Evolutionary conservation across 2,888 invertebrate genomes (phyloP), one percentile per base, ranked within the genome.

Genomic region (Herminia tarsipennalis): DNA sequence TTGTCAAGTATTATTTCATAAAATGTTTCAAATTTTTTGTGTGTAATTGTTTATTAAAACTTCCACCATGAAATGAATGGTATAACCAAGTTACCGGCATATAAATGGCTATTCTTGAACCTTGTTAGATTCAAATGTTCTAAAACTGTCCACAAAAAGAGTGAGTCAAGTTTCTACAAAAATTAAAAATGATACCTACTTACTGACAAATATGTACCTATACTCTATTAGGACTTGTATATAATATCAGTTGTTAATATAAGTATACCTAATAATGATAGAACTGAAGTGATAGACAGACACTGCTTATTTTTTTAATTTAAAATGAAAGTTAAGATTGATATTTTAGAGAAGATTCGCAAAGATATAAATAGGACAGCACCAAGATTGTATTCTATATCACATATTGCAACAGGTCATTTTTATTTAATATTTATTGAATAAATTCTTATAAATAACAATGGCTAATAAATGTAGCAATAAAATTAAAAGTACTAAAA

Each of bases 41-140:
- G 27, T 44, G 38, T 30, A 54, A 42, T 47, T 39, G 24, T 35
- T 14, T 30, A 37, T 43, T 21, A 39, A 48, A 29, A 44, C 49
- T 49, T 48, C 70, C 73, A 80, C 24, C 69, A 81, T 80, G 80
- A 81, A 73, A 81, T 81, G 81, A 70, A 65, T 73, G 75, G 53
- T 74, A 73, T 73, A 70, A 63, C 67, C 20, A 73, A 70, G 63
- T 65, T 61, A 47, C 55, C 66, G 37, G 38, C 61, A 52, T 40
- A 44, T 30, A 65, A 61, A 51, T 56, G 48, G 53, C 51, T 62
- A 32, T 48, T 69, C 32, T 20, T 61, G 56, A 70, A 69, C 65
- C 50, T 70, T 5, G 55, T 64, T 56, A 74, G 63, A 61, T 72
- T 66, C 50, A 27, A 36, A 13, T 52, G 61, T 59, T 63, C 67